Conservation (phyloP, 2,797 vertebrate species). For the Monodelphis domestica region DNA sequence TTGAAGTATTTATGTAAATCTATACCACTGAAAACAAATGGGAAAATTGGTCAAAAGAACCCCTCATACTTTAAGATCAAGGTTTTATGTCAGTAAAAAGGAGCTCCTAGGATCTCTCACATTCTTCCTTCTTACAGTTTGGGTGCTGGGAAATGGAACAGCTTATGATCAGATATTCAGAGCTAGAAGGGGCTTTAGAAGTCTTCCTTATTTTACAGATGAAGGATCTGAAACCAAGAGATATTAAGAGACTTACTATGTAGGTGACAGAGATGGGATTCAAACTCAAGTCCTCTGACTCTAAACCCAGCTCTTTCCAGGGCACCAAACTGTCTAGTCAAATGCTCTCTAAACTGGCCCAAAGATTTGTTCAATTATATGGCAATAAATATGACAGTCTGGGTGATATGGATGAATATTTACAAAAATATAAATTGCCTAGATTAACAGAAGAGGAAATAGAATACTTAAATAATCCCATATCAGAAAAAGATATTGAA, state of each 20-base stretch:
- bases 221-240: neutral
- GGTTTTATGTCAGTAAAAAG: neutral
- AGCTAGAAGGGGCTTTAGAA: too few species aligned
- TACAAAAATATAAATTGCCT: too few species aligned
- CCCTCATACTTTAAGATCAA: neutral
- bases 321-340: neutral
- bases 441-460: too few species aligned
- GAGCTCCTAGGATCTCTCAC: neutral
- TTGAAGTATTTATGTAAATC: neutral
- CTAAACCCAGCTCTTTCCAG: neutral
- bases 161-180: neutral
- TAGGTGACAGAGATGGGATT: neutral
- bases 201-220: neutral
- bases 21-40: neutral
- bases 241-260: neutral
- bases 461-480: too few species aligned
- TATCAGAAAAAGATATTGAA: too few species aligned
- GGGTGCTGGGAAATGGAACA: neutral
- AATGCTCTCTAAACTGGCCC: neutral
- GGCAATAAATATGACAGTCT: too few species aligned
- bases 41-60: neutral
- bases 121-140: neutral
- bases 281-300: neutral
- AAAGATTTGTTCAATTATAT: too few species aligned
- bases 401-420: too few species aligned